phyloP scores from a whole-genome alignment of 1,140 invertebrate genomes.

The Homarus americanus region DNA sequence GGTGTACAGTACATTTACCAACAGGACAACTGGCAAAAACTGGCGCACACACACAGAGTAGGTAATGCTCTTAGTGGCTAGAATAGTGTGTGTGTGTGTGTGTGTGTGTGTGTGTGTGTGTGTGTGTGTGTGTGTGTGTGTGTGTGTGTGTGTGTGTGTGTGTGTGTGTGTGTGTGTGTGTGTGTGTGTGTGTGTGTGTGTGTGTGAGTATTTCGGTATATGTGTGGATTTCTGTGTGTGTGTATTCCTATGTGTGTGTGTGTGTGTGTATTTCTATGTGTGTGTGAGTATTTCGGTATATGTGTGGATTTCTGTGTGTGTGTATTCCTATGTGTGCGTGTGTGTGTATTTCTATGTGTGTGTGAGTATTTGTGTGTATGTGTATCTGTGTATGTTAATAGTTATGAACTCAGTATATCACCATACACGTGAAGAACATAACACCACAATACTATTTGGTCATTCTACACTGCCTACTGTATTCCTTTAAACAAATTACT shows the following conservation, averaged over 20 bases:
- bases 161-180: neutral
- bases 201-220: neutral
- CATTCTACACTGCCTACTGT: too few species aligned
- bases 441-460: too few species aligned
- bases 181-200: too few species aligned
- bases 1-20: too few species aligned
- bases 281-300: slow-evolving; percentile 16
- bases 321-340: slow-evolving; percentile 5
- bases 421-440: too few species aligned
- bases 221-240: neutral
- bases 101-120: too few species aligned
- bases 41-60: too few species aligned
- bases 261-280: neutral
- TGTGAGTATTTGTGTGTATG: slow-evolving; percentile 6
- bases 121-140: neutral
- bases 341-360: slow-evolving; percentile 6
- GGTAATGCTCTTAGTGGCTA: too few species aligned
- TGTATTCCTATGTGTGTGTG: neutral
- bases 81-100: neutral
- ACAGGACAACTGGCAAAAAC: too few species aligned
- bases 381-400: slow-evolving; percentile 42
- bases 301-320: slow-evolving; percentile 10
- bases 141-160: too few species aligned
- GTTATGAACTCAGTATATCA: neutral
- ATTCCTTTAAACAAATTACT: too few species aligned